These are phyloP conservation scores for Craniophora ligustri DNA, from an alignment of 2,888 invertebrate genomes.

Conservation along the genomic window DNA sequence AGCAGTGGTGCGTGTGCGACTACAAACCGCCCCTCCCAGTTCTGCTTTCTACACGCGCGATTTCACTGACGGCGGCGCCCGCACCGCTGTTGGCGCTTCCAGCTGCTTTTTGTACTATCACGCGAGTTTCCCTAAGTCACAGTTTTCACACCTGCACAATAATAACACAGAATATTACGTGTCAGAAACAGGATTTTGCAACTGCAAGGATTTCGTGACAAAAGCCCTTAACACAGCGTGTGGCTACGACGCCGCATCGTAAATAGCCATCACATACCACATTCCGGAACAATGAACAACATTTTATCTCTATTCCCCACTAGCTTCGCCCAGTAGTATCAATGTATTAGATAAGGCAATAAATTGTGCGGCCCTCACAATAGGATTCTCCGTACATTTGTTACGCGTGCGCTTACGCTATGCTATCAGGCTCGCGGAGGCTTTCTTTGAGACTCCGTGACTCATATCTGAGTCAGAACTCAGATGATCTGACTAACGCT, in stretches of 20 bases:
- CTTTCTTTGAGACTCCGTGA: constrained; percentile 76
- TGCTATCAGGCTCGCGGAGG: constrained; percentile 65
- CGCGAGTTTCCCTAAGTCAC: constrained; percentile 79
- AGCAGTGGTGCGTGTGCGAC: constrained; percentile 70
- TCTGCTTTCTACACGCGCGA: constrained; percentile 88
- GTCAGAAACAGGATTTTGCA: constrained; percentile 18
- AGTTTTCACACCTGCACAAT: constrained; percentile 68
- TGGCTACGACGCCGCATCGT: constrained; percentile 8
- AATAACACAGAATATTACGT: too few relatives aligned
- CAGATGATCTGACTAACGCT: constrained; percentile 65
- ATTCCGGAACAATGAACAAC: constrained; percentile 52
- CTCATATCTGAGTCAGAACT: constrained; percentile 80
- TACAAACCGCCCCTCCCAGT: constrained; percentile 76
- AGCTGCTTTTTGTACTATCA: constrained; percentile 69
- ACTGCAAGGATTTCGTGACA: constrained; percentile 2
- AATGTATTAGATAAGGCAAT: constrained; percentile 75
- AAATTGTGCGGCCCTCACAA: constrained; percentile 80
- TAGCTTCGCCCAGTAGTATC: constrained; percentile 62
- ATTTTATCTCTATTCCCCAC: constrained; percentile 58
- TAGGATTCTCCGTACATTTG: constrained; percentile 80
- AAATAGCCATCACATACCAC: constrained; percentile 36
- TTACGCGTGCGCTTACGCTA: constrained; percentile 63
- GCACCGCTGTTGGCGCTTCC: constrained; percentile 45
- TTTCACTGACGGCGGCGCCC: constrained; percentile 81
- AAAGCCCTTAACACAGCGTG: constrained; percentile 1